Percentiles rank a stretch among this genome's conserved stretches.
Conservation (phyloP, 2,888 invertebrate species). For the Xestobium rufovillosum region DNA sequence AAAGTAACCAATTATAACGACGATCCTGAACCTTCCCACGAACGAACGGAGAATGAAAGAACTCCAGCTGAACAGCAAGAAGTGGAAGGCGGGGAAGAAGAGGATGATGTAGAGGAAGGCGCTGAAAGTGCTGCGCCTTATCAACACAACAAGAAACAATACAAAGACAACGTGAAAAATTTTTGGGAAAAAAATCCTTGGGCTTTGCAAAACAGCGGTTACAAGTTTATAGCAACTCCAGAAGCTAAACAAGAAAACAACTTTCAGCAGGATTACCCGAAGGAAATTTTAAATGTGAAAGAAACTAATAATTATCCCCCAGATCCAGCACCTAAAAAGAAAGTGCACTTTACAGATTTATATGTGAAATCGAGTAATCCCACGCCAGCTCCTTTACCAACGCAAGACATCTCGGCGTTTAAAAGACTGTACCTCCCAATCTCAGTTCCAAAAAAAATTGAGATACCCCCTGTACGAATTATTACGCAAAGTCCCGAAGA, state of each 20-base stretch:
- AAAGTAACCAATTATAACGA: constrained; percentile 21
- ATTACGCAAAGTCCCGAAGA: background rate
- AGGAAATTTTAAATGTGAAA: constrained; percentile 1
- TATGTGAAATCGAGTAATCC: background rate
- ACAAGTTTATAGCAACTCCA: constrained; percentile 30
- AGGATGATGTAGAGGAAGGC: constrained; percentile 20
- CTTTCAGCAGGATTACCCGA: constrained; percentile 8
- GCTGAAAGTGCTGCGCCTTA: constrained; percentile 17
- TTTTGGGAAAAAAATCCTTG: constrained; percentile 29
- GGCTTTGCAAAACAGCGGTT: constrained; percentile 27
- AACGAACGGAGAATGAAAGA: constrained; percentile 21
- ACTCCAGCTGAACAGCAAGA: too few relatives aligned
- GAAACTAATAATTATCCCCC: background rate
- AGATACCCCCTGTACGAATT: constrained; percentile 5
- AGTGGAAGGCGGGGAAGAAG: constrained; percentile 15
- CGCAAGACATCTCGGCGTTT: constrained; percentile 1
- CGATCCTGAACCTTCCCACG: constrained; percentile 28
- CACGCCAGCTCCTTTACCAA: background rate
- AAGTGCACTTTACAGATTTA: background rate
- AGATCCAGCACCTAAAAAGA: background rate
- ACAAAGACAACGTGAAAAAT: constrained; percentile 27
- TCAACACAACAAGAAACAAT: constrained; percentile 23
- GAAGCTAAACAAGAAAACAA: constrained; percentile 14
- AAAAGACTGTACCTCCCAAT: background rate
- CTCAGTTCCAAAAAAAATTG: background rate